Evolutionary conservation across 2,888 invertebrate genomes (phyloP).

Genomic region (Fragum sueziense): DNA sequence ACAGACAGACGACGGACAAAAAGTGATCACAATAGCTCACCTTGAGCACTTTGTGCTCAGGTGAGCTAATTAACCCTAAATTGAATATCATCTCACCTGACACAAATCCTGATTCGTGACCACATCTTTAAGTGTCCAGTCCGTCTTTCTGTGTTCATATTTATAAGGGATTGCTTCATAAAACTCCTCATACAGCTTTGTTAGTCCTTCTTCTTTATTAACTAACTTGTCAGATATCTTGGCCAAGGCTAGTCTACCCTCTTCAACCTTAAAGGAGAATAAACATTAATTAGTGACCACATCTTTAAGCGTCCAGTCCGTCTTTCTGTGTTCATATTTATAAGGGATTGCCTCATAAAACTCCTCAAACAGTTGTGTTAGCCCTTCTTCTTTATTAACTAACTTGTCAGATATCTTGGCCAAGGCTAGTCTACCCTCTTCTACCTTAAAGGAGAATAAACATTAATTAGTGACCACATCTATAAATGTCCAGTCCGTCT

Average conservation of each 20-base stretch:
- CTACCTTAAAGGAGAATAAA: too few species aligned
- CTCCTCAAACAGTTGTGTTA: slow-evolving; percentile 35
- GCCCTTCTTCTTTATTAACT: slow-evolving; percentile 5
- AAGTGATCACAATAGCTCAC: too few species aligned
- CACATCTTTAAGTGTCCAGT: slow-evolving; percentile 50
- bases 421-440: slow-evolving; percentile 70
- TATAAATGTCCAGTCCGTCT: slow-evolving; percentile 32
- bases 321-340: slow-evolving; percentile 26
- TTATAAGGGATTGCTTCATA: slow-evolving; percentile 59
- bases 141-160: slow-evolving; percentile 13
- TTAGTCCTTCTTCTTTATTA: slow-evolving; percentile 18
- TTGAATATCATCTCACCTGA: too few species aligned
- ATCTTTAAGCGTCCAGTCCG: slow-evolving; percentile 41
- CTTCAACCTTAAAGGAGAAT: slow-evolving; percentile 66
- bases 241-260: slow-evolving; percentile 68
- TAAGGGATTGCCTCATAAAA: slow-evolving; percentile 61
- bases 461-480: slow-evolving; percentile 61
- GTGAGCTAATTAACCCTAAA: too few species aligned
- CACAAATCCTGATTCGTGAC: slow-evolving; percentile 66
- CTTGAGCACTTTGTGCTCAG: too few species aligned
- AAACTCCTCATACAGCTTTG: slow-evolving; percentile 41
- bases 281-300: slow-evolving; percentile 66
- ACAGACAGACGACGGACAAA: too few species aligned
- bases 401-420: slow-evolving; percentile 48
- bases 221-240: slow-evolving; percentile 49